phyloP scores from a whole-genome alignment of 2,113 vertebrate genomes.

The Accipiter virgatus region DNA sequence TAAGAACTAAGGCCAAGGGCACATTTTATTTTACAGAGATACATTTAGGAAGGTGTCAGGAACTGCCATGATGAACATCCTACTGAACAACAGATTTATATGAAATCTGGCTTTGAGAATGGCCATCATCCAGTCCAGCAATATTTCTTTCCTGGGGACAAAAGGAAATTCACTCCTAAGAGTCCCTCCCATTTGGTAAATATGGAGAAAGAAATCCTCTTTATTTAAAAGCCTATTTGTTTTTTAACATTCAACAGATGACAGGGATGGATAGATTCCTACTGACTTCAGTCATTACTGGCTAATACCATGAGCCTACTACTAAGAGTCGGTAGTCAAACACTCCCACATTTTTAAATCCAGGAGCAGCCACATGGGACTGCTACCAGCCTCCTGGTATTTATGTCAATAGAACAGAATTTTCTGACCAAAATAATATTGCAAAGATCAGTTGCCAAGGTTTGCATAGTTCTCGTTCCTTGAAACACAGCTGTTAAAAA shows the following conservation, averaged over 20 bases:
- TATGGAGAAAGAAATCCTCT: background rate
- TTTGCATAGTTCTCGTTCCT: background rate
- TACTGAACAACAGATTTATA: background rate
- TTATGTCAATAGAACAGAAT: background rate
- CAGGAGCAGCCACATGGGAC: background rate
- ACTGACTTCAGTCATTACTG: background rate
- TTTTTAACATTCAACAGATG: background rate
- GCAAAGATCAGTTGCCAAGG: background rate
- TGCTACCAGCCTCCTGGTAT: background rate
- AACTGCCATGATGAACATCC: background rate
- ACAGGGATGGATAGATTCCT: background rate
- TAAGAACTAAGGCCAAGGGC: background rate
- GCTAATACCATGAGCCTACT: background rate
- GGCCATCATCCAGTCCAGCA: background rate
- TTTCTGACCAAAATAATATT: background rate
- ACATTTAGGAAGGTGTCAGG: background rate
- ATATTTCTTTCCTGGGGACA: background rate
- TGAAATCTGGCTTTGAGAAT: background rate
- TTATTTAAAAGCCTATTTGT: background rate
- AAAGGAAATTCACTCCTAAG: background rate
- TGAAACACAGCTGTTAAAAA: background rate
- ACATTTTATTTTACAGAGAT: background rate
- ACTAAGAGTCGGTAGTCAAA: background rate
- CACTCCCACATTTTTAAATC: background rate
- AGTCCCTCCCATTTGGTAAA: fast-evolving